Evolutionary conservation across 2,113 vertebrate species (phyloP).

Genomic region (Stigmatopora nigra): DNA sequence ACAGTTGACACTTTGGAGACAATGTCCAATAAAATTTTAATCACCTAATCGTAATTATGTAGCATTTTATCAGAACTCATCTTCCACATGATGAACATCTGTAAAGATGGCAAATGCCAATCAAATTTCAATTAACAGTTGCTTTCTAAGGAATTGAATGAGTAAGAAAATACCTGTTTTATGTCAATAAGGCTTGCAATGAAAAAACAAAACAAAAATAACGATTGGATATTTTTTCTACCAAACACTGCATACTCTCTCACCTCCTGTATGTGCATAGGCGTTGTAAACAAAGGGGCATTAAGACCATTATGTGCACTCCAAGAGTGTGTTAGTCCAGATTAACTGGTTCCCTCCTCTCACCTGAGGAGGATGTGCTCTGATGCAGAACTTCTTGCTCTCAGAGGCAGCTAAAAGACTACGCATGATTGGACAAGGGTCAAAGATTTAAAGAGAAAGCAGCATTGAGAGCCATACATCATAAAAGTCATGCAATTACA

Average conservation of each 20-base stretch:
- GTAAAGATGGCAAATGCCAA: too few relatives aligned
- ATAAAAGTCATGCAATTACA: neutral
- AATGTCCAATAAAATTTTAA: constrained; percentile 3
- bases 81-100: neutral
- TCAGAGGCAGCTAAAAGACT: constrained; percentile 30
- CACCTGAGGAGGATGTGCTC: constrained; percentile 37
- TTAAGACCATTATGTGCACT: constrained; percentile 41
- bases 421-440: constrained; percentile 37
- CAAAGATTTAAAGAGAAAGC: constrained; percentile 22
- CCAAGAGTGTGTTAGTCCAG: constrained; percentile 42
- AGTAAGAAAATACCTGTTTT: too few relatives aligned
- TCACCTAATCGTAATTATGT: neutral
- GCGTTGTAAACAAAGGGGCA: constrained; percentile 54
- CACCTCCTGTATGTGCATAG: constrained; percentile 38
- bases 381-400: constrained; percentile 41
- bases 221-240: neutral
- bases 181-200: too few relatives aligned
- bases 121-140: too few relatives aligned
- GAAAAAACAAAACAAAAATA: neutral
- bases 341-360: constrained; percentile 41
- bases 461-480: neutral
- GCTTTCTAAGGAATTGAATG: too few relatives aligned
- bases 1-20: constrained; percentile 33
- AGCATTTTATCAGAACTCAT: neutral
- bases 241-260: constrained; percentile 3